Evolutionary conservation across 2,113 vertebrate genomes (phyloP), one percentile per base, ranked within the genome.

Genomic region (Hippocampus barbouri): DNA sequence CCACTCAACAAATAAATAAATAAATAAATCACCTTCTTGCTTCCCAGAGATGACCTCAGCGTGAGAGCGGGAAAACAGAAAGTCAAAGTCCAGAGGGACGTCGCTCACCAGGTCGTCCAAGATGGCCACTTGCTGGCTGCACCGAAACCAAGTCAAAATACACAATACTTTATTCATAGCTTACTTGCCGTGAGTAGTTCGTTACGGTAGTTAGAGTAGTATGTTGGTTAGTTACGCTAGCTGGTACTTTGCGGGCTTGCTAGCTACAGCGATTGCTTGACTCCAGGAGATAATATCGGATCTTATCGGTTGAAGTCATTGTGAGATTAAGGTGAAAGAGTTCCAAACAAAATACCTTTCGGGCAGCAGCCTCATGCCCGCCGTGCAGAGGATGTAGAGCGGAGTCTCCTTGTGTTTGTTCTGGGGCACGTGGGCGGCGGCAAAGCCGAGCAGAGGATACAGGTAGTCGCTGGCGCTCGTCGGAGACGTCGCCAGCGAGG

Each of bases 31-130:
- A 98, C 97, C 97, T 93, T 99, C 97, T 83, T 99, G 97, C 76
- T 99, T 99, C 67, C 97, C 97, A 20, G 97, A 98, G 82, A 99
- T 98, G 21, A 99, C 97, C 84, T 99, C 97, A 0, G 96, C 95
- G 0, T 99, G 97, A 0, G 97, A 99, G 83, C 98, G 96, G 0
- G 97, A 98, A 82, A 99, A 99, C 16, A 99, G 93, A 75, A 99
- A 99, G 79, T 98, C 96, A 62, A 97, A 98, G 77, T 94, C 93
- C 63, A 96, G 93, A 0, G 97, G 97, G 74, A 99, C 95, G 80
- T 99, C 97, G 0, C 95, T 98, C 65, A 97, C 92, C 67, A 99
- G 89, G 85, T 99, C 97, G 78, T 98, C 97, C 23, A 99, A 91
- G 62, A 99, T 93, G 1, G 96, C 97, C 79, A 96, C 95, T 83